Conservation (phyloP, 2,113 vertebrate species). For the Sisor rabdophorus region DNA sequence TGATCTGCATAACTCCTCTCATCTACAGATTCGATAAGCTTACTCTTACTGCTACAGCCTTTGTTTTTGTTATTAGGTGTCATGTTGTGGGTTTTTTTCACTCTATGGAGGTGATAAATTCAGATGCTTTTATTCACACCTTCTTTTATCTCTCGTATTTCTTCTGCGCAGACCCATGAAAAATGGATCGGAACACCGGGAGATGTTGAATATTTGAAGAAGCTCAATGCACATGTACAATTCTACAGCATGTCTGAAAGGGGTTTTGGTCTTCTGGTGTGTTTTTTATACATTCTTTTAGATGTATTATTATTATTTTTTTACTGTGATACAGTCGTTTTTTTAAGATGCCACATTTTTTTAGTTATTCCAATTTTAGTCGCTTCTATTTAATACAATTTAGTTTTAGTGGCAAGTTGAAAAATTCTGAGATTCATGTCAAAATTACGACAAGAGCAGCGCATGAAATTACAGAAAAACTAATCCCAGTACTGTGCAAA, state of each 20-base stretch:
- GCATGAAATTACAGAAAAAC: too few relatives aligned
- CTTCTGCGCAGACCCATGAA: conserved; percentile 33
- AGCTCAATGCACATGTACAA: conserved; percentile 13
- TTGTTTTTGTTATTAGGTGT: conserved; percentile 11
- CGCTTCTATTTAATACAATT: too few relatives aligned
- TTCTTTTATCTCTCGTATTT: conserved; percentile 26
- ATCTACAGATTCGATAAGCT: conserved; percentile 38
- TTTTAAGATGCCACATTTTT: too few relatives aligned
- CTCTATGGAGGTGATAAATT: conserved; percentile 48
- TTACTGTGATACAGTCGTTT: too few relatives aligned
- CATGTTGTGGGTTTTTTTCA: conserved; percentile 43
- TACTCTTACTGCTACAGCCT: background rate
- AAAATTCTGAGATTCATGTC: too few relatives aligned
- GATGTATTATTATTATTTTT: background rate
- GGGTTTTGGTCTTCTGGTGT: background rate
- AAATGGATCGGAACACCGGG: conserved; percentile 45
- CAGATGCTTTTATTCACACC: conserved; percentile 43
- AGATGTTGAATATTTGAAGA: conserved; percentile 49
- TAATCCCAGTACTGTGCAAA: too few relatives aligned
- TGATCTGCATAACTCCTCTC: conserved; percentile 45
- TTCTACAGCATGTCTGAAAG: background rate
- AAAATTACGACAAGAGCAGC: too few relatives aligned
- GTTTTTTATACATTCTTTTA: background rate
- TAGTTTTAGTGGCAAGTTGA: too few relatives aligned
- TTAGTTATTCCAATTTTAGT: too few relatives aligned